Conservation (phyloP, 2,797 vertebrate species). For the Crocidura indochinensis region DNA sequence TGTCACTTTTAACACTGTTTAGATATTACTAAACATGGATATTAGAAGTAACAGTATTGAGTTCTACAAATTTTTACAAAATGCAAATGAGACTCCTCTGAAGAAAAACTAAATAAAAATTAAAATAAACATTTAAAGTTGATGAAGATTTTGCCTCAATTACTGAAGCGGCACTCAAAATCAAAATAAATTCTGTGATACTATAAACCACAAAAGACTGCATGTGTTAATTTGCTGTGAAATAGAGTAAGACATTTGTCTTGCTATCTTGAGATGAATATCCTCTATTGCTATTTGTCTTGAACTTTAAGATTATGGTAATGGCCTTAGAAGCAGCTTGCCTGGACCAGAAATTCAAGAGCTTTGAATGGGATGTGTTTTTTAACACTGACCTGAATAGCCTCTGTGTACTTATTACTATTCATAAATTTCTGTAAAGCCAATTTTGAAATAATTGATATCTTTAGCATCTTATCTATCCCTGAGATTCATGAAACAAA, state of each 20-base stretch:
- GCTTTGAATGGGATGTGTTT: not conserved
- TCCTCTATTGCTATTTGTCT: not conserved
- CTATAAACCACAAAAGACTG: not conserved
- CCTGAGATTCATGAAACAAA: conserved; percentile 14
- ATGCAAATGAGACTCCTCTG: not conserved
- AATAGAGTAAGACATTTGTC: not conserved
- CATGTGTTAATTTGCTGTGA: not conserved
- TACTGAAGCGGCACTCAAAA: not conserved
- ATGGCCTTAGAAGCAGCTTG: not conserved
- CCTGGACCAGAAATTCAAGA: not conserved
- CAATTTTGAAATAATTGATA: conserved; percentile 3
- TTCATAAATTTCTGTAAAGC: conserved; percentile 27
- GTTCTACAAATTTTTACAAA: not conserved
- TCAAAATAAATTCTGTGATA: not conserved
- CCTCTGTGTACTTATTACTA: not conserved
- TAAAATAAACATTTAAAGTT: not conserved
- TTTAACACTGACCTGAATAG: conserved; percentile 29
- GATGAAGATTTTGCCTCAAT: not conserved
- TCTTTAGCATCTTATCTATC: conserved; percentile 49
- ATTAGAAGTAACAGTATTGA: conserved; percentile 36
- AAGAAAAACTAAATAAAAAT: not conserved
- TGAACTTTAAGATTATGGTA: not conserved
- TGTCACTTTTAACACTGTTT: conserved; percentile 55
- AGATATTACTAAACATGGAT: conserved; percentile 24
- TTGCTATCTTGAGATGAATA: not conserved